phyloP scores from a whole-genome alignment of 2,888 invertebrate genomes.

The Spilarctia lutea region DNA sequence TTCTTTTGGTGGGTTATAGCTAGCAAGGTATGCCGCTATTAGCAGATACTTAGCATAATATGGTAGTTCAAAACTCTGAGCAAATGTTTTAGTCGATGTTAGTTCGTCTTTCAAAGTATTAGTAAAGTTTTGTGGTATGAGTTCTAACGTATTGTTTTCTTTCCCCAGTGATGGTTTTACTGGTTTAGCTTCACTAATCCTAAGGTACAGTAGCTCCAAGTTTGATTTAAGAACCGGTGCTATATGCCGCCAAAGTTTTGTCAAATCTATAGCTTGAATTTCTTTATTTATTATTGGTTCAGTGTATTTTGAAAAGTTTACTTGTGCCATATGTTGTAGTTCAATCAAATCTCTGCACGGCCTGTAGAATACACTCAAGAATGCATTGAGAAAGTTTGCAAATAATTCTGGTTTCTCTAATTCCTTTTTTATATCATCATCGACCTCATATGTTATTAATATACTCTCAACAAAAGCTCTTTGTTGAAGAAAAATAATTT shows the following conservation, averaged over 20 bases:
- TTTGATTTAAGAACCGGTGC: conserved; percentile 91
- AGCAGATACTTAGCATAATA: conserved; percentile 96
- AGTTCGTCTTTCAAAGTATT: conserved; percentile 78
- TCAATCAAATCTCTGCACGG: conserved; percentile 95
- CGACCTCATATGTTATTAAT: conserved; percentile 62
- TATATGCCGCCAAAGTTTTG: conserved; percentile 93
- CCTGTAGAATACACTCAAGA: conserved; percentile 94
- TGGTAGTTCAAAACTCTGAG: conserved; percentile 92
- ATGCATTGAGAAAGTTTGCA: conserved; percentile 92
- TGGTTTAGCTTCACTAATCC: conserved; percentile 80
- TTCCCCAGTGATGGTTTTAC: conserved; percentile 67
- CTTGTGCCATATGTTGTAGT: conserved; percentile 92
- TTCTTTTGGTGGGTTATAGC: conserved; percentile 95
- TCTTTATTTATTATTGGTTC: conserved; percentile 91
- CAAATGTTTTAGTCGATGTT: conserved; percentile 84
- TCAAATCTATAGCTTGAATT: conserved; percentile 88
- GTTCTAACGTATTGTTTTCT: conserved; percentile 64
- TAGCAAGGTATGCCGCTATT: conserved; percentile 96
- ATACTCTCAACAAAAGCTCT: conserved; percentile 70
- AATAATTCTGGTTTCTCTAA: conserved; percentile 88
- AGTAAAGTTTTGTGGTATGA: conserved; percentile 64
- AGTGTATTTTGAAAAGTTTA: conserved; percentile 92
- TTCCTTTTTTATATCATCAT: conserved; percentile 64
- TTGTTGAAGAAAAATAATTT: conserved; percentile 77
- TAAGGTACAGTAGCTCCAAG: conserved; percentile 92